A percentile compares a stretch with the other conserved stretches of the same genome.
phyloP scores from a whole-genome alignment of 2,797 vertebrate genomes.

The Scolopax bukidnonensis region DNA sequence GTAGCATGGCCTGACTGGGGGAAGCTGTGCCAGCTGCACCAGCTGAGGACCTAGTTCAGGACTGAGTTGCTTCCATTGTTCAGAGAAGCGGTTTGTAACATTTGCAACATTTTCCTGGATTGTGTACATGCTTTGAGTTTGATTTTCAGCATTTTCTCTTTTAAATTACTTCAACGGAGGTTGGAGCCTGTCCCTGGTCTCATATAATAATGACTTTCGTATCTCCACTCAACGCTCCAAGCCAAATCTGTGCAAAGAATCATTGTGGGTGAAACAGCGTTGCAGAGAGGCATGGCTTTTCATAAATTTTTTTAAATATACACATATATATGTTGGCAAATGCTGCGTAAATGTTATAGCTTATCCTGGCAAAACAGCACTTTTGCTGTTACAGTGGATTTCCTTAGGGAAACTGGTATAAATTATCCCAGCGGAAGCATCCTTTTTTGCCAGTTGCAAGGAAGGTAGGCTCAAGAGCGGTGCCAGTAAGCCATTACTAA shows the following conservation, averaged over 20 bases:
- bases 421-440: conserved; percentile 46
- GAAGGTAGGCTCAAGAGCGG: background rate
- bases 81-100: background rate
- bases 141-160: conserved; percentile 45
- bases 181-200: background rate
- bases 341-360: conserved; percentile 50
- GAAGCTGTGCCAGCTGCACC: background rate
- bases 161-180: conserved; percentile 15
- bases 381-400: conserved; percentile 47
- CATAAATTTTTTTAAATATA: background rate
- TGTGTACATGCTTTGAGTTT: background rate
- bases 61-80: background rate
- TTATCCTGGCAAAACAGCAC: conserved; percentile 57
- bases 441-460: conserved; percentile 35
- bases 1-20: background rate
- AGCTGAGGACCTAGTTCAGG: background rate
- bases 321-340: conserved; percentile 45
- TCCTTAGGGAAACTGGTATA: conserved; percentile 53
- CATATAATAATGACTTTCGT: conserved; percentile 36
- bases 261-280: background rate
- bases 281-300: conserved; percentile 17
- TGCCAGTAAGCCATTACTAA: conserved; percentile 36
- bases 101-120: conserved; percentile 25
- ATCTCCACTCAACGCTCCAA: background rate
- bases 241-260: conserved; percentile 30